Conservation (phyloP, 2,113 vertebrate genomes). For the Rhynchopsitta pachyrhyncha region DNA sequence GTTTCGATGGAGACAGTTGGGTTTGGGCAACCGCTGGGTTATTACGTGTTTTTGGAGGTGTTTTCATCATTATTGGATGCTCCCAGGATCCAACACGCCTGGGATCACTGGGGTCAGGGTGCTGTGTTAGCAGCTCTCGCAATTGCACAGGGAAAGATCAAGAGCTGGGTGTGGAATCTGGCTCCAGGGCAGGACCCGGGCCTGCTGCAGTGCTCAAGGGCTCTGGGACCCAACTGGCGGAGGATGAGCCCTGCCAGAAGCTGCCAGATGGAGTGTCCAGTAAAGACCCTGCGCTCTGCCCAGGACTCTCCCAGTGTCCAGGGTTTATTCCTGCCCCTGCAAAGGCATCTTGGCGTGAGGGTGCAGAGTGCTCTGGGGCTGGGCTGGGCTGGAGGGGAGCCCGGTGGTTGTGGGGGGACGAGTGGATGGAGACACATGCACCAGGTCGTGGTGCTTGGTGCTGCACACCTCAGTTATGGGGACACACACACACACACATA, state of each 20-base stretch:
- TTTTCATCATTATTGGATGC: background rate
- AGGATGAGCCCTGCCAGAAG: background rate
- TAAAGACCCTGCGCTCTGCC: too few relatives aligned
- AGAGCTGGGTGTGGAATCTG: fast-evolving
- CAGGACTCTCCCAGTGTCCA: background rate
- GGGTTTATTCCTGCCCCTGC: fast-evolving
- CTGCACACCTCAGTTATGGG: background rate
- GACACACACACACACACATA: background rate
- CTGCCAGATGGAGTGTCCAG: background rate
- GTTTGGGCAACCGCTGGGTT: background rate
- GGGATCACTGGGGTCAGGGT: fast-evolving
- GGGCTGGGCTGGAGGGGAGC: background rate
- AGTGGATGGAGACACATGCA: background rate
- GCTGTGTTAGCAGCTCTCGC: fast-evolving
- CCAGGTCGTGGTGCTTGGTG: too few relatives aligned
- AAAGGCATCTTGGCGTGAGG: background rate
- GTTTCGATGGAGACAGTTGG: background rate
- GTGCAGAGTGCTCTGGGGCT: background rate
- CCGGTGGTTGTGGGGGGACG: fast-evolving
- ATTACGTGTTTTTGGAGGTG: background rate
- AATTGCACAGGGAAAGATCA: fast-evolving
- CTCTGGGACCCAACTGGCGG: fast-evolving
- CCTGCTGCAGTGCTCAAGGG: fast-evolving
- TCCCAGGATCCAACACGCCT: fast-evolving
- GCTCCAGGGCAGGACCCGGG: background rate